These are phyloP conservation scores for Todus mexicanus DNA, from an alignment of 2,797 vertebrate genomes.

Conservation along the genomic window DNA sequence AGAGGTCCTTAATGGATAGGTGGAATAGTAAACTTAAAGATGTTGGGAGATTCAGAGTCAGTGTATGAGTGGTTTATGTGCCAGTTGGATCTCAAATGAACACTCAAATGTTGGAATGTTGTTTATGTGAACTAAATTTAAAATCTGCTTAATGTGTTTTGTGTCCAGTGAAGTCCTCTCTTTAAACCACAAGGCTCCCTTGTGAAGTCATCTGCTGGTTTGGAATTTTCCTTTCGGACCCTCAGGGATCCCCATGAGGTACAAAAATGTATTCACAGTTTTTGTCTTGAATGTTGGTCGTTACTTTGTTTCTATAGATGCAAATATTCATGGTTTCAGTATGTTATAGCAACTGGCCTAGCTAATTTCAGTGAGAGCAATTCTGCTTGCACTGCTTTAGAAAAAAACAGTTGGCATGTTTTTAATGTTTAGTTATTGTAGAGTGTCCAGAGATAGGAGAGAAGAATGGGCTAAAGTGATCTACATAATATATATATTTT, in stretches of 20 bases:
- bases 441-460: not conserved
- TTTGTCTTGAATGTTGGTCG: slow-evolving; percentile 33
- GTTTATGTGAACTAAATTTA: not conserved
- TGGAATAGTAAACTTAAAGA: not conserved
- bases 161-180: not conserved
- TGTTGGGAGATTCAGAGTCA: not conserved
- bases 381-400: not conserved
- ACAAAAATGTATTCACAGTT: slow-evolving; percentile 19
- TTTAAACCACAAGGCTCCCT: not conserved
- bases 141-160: not conserved
- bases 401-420: not conserved
- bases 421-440: not conserved
- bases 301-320: slow-evolving; percentile 33
- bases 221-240: slow-evolving; percentile 8
- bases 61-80: not conserved
- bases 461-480: not conserved
- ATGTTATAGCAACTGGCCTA: not conserved
- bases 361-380: slow-evolving; percentile 27
- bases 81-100: not conserved
- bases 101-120: not conserved
- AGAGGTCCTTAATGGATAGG: not conserved
- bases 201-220: not conserved
- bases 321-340: slow-evolving; percentile 6
- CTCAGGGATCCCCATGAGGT: not conserved
- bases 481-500: too few relatives aligned